Base-by-base conservation (phyloP, 2,888 invertebrate genomes). In the Pammene aurita region DNA sequence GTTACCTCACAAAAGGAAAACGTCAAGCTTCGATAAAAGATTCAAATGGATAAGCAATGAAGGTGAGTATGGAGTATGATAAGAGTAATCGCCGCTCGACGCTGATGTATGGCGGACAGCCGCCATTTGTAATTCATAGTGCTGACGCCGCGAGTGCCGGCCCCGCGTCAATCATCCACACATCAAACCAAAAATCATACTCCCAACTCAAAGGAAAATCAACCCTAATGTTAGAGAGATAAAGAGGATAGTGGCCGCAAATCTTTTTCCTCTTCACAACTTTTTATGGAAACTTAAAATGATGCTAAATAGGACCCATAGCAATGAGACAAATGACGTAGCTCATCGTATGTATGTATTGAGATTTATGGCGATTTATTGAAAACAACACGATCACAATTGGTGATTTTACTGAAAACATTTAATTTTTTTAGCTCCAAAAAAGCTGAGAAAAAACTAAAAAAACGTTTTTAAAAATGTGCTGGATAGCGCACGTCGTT, bases 251-350 rank as follows among this genome's bases (percentile, higher is more conserved):
- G 5, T 44, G 26, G 54, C 54, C 74, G 77, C 78, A 66, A 71
- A 72, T 58, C 63, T 50, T 58, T 66, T 67, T 46, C 38, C 13
- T 71, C 58, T 66, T 71, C 54, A 63, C 65, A 66, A 54, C 14
- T 69, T 69, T 69, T 69, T 69, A 64, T 66, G 68, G 60, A 70
- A 72, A 69, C 67, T 66, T 75, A 78, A 78, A 79, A 78, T 79
- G 78, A 82, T 82, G 83, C 84, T 84, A 81, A 85, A 84, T 84
- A 85, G 84, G 84, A 78, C 77, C 84, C 86, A 87, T 86, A 86
- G 76, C 84, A 84, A 89, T 84, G 84, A 85, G 84, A 77, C 81
- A 75, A 78, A 76, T 80, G 82, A 81, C 82, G 82, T 74, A 80
- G 80, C 79, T 76, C 77, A 78, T 79, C 72, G 73, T 76, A 86